Conservation (phyloP, 2,797 vertebrate genomes). For the Siniperca undulata region DNA sequence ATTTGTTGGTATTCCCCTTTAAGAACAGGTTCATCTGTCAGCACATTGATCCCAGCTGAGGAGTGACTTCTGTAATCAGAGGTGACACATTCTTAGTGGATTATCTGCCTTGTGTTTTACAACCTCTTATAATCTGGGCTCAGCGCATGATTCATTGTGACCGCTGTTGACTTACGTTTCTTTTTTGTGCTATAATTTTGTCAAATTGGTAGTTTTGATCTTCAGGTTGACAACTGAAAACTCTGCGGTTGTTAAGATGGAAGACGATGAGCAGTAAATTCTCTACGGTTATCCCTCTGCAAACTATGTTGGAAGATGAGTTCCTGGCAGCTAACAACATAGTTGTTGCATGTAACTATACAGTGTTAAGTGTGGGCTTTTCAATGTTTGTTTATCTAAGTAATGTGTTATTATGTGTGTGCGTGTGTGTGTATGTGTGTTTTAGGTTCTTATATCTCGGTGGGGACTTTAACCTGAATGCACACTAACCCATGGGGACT, state of each 20-base stretch:
- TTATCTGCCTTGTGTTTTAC: slow-evolving; percentile 77
- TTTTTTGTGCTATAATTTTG: slow-evolving; percentile 68
- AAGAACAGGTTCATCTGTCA: slow-evolving; percentile 68
- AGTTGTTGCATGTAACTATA: slow-evolving; percentile 27
- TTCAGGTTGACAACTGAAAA: slow-evolving; percentile 73
- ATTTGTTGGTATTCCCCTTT: slow-evolving; percentile 41
- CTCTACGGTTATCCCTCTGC: slow-evolving; percentile 65
- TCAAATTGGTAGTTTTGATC: slow-evolving; percentile 77
- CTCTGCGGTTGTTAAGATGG: slow-evolving; percentile 61
- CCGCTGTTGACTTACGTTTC: slow-evolving; percentile 60
- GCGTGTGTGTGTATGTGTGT: slow-evolving; percentile 8
- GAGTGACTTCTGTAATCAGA: slow-evolving; percentile 73
- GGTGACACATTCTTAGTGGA: slow-evolving; percentile 74
- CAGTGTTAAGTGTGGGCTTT: slow-evolving; percentile 19
- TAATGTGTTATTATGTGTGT: slow-evolving; percentile 32
- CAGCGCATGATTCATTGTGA: slow-evolving; percentile 67
- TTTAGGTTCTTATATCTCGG: no score
- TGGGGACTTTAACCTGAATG: no score
- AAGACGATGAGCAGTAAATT: slow-evolving; percentile 71
- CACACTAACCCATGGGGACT: no score
- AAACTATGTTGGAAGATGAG: slow-evolving; percentile 54
- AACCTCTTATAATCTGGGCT: slow-evolving; percentile 69
- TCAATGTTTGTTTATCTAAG: slow-evolving; percentile 38
- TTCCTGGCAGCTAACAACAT: slow-evolving; percentile 38
- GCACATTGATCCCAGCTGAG: slow-evolving; percentile 62